phyloP scores from a whole-genome alignment of 2,888 invertebrate genomes.

The Auanema freiburgensis region DNA sequence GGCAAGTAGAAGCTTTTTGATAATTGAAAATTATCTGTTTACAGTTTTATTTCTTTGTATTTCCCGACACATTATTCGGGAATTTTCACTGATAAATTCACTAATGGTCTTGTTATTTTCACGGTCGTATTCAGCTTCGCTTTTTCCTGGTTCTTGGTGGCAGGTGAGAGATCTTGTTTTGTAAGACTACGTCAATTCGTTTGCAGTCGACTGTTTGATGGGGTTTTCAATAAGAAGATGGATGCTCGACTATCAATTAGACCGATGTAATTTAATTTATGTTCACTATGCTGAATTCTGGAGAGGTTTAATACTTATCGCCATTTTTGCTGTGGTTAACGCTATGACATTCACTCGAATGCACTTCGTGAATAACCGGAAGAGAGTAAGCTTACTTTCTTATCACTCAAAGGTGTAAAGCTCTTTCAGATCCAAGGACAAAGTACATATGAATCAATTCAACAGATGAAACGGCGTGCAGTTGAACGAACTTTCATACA shows the following conservation, averaged over 20 bases:
- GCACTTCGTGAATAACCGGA: constrained; percentile 40
- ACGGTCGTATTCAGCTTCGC: constrained; percentile 27
- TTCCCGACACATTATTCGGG: constrained; percentile 41
- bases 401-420: not conserved
- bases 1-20: constrained; percentile 17
- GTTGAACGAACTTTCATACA: constrained; percentile 43
- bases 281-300: constrained; percentile 44
- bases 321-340: constrained; percentile 38
- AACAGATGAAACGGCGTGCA: constrained; percentile 32
- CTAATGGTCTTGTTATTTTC: constrained; percentile 26
- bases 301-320: constrained; percentile 39
- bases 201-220: constrained; percentile 41
- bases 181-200: not conserved
- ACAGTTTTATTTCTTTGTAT: constrained; percentile 45
- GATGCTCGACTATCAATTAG: constrained; percentile 43
- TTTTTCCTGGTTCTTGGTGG: constrained; percentile 33
- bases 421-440: constrained; percentile 3
- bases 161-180: constrained; percentile 17
- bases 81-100: constrained; percentile 43
- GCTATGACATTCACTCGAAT: constrained; percentile 37
- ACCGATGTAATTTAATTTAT: constrained; percentile 31
- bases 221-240: constrained; percentile 38
- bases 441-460: constrained; percentile 31
- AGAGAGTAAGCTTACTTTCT: constrained; percentile 13
- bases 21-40: constrained; percentile 6